Percentiles rank a stretch among this genome's conserved stretches.
phyloP scores from a whole-genome alignment of 2,797 vertebrate species.

The Mormyrops boulengeri region DNA sequence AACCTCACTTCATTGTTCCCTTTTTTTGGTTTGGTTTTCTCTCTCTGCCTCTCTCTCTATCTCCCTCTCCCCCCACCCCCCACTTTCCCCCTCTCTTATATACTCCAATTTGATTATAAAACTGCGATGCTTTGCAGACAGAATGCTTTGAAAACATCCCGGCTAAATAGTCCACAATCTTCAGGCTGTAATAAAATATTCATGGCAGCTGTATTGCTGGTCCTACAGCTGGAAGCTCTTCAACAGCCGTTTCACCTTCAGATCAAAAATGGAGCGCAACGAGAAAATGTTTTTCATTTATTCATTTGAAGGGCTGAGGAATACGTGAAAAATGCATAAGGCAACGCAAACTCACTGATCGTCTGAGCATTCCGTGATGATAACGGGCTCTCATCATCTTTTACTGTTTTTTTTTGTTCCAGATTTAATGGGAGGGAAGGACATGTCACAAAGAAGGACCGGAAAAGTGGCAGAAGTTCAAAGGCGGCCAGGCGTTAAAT shows the following conservation, averaged over 20 bases:
- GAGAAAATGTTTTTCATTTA: neutral
- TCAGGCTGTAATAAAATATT: slow-evolving; percentile 3
- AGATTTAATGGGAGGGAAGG: slow-evolving; percentile 58
- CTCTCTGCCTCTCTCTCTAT: neutral
- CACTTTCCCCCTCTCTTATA: neutral
- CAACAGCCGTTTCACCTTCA: neutral
- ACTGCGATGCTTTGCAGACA: neutral
- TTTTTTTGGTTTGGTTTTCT: neutral
- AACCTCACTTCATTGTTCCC: neutral
- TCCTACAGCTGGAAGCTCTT: neutral
- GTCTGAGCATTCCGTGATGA: neutral
- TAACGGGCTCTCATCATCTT: neutral
- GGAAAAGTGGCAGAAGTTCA: slow-evolving; percentile 31
- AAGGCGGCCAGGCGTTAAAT: slow-evolving; percentile 43
- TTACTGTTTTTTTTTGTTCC: slow-evolving; percentile 49
- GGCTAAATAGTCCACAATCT: slow-evolving; percentile 1
- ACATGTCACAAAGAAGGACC: slow-evolving; percentile 39
- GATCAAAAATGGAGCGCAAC: neutral
- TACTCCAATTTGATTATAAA: slow-evolving; percentile 7
- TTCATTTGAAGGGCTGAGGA: neutral
- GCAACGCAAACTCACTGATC: neutral
- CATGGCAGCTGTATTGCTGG: neutral
- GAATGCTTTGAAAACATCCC: neutral
- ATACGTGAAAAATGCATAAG: neutral
- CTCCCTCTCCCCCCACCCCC: neutral